A percentile compares a stretch with the other conserved stretches of the same genome.
Conservation (phyloP, 2,113 vertebrate species). For the Platichthys flesus region DNA sequence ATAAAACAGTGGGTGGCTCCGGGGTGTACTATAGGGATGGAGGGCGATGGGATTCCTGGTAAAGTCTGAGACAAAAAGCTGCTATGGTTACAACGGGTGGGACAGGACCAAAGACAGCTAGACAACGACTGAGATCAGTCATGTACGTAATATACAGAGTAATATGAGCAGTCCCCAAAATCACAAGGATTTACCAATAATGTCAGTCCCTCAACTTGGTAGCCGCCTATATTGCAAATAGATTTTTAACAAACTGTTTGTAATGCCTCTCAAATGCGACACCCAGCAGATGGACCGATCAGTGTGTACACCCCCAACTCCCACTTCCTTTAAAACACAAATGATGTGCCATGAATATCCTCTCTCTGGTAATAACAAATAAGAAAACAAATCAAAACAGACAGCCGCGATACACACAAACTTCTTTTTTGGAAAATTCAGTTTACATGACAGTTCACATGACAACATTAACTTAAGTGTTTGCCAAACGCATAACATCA, state of each 20-base stretch:
- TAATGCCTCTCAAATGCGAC: background rate
- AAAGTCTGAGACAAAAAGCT: slow-evolving; percentile 45
- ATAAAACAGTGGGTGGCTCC: slow-evolving; percentile 75
- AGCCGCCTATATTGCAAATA: background rate
- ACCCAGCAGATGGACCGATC: background rate
- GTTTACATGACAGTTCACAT: background rate
- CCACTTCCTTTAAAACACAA: too few relatives aligned
- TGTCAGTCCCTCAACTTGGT: background rate
- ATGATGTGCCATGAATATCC: background rate
- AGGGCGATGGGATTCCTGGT: slow-evolving; percentile 48
- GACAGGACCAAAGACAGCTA: slow-evolving; percentile 21
- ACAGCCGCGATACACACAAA: background rate
- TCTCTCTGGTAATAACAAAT: background rate
- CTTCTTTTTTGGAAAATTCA: background rate
- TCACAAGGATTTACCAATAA: background rate
- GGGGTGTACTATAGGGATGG: slow-evolving; percentile 39
- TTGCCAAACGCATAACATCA: background rate
- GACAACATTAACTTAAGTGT: background rate
- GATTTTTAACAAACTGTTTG: background rate
- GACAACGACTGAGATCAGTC: slow-evolving; percentile 36
- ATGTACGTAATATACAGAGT: background rate
- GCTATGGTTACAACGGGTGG: slow-evolving; percentile 55
- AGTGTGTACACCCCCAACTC: background rate
- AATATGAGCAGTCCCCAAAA: background rate
- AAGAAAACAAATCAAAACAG: background rate